Base-by-base conservation (phyloP, 1,140 invertebrate species). In the Platyscapa corneri region DNA sequence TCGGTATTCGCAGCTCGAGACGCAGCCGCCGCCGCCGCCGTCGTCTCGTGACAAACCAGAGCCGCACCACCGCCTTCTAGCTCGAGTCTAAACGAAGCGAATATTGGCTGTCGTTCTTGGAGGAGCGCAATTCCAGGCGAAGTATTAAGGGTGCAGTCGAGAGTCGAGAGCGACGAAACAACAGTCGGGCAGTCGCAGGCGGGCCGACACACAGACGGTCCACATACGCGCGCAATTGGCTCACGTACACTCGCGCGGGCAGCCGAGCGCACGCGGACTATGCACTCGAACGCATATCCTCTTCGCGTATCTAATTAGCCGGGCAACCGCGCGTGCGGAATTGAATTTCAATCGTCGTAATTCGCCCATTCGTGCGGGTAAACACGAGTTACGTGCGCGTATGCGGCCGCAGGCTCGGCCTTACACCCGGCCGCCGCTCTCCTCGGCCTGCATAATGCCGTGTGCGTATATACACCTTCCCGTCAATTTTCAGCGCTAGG, bases 261-360 rank as follows among this genome's bases (percentile, higher is more conserved):
- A 14, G 65, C 76, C 82, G 74, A 77, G 83, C 84, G 42, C 70
- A n/a, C 70, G 37, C 70, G 67, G 39, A 23, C 39, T 46, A 42
- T 56, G 49, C 76, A 23, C 49, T 37, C 60, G 67, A 42, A 82
- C 82, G 70, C 86, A 80, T 64, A 86, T 82, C 72, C 85, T 86
- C 83, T 84, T 65, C 77, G 84, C 78, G 89, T 90, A 91, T 90
- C 90, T 91, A 91, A 92, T 92, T 92, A 92, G 91, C 87, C 60
- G 87, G 74, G 72, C 84, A 78, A 75, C 80, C 86, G 90, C 87
- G 88, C 87, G 89, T 84, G 89, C 89, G 89, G 90, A 92, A 92
- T 92, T 92, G 91, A 92, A 91, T 92, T 92, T 91, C 91, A 91
- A 91, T 92, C 89, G 91, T 89, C 87, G 89, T 90, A 91, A 92